phyloP scores from a whole-genome alignment of 2,797 vertebrate species.

The Okamejei kenojei region DNA sequence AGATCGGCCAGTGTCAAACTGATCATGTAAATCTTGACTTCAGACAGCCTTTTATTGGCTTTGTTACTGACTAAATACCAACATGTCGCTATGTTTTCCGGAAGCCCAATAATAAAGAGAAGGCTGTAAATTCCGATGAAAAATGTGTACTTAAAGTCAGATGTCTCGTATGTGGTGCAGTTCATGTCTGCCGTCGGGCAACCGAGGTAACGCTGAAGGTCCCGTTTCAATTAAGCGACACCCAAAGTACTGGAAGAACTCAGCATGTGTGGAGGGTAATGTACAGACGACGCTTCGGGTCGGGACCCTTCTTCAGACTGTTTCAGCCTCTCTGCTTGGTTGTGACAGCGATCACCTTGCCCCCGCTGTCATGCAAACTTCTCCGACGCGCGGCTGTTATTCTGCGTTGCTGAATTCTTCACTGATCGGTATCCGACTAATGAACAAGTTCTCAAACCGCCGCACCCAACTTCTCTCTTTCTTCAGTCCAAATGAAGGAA shows the following conservation, averaged over 20 bases:
- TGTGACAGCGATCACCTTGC: no score
- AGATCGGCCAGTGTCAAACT: neutral
- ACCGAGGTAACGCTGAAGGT: neutral
- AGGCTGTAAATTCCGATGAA: neutral
- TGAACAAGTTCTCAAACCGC: neutral
- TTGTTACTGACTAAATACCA: neutral
- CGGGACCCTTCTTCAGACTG: no score
- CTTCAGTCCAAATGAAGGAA: neutral
- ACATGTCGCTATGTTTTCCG: neutral
- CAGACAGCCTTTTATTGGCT: neutral
- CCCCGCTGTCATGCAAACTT: neutral
- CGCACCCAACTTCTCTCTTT: neutral
- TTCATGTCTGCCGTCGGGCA: neutral
- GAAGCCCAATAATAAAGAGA: neutral
- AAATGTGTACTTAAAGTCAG: neutral
- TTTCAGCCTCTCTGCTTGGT: neutral
- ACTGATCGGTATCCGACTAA: neutral
- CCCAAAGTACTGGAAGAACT: no score
- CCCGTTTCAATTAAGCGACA: no score
- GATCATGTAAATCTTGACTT: conserved; percentile 32
- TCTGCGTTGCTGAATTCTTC: neutral
- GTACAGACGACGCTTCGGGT: no score
- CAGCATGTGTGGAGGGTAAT: no score
- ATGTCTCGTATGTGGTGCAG: neutral
- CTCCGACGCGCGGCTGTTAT: neutral